Evolutionary conservation across 2,888 invertebrate species (phyloP), one percentile per base, ranked within the genome.

Genomic region (Drosophila buzzatii): DNA sequence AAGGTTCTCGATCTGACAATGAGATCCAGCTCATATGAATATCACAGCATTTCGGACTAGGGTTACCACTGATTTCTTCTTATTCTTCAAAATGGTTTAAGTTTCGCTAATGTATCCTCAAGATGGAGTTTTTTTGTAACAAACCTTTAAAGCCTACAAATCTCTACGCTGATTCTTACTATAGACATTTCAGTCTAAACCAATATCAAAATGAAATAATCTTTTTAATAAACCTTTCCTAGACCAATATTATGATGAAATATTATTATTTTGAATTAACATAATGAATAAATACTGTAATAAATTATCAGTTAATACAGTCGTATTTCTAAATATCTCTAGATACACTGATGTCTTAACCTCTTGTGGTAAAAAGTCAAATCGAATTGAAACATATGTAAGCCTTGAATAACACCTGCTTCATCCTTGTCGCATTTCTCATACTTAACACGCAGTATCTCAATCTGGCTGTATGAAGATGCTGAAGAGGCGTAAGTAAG

Each of bases 401-500:
- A 51, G 52, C 14, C 52, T 16, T 23, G 16, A 31, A 27, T 2
- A 49, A 18, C 59, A 58, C 59, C 35, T 31, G 39, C 57, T n/a
- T 7, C 61, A 44, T 47, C 61, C 66, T 55, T 31, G 20, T 52
- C 23, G 70, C 45, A 23, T 45, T 37, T 18, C 56, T 16, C 42
- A 58, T 20, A 39, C 18, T 55, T 73, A 42, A 58, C 45, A 45
- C 31, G 6, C 37, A 27, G 69, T 64, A 72, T 63, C 70, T 76
- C 51, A 71, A 82, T 81, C 80, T 72, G 47, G 67, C 56, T 66
- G 70, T 74, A 64, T 68, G 37, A 39, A 39, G 37, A 14, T n/a
- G n/a, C n/a, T n/a, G 66, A 62, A 70, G 66, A 62, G 69, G 67
- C 64, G 61, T 70, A 70, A 71, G 68, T 80, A 75, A 82, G 73